phyloP scores from a whole-genome alignment of 2,888 invertebrate genomes.

The Caenorhabditis doughertyi region DNA sequence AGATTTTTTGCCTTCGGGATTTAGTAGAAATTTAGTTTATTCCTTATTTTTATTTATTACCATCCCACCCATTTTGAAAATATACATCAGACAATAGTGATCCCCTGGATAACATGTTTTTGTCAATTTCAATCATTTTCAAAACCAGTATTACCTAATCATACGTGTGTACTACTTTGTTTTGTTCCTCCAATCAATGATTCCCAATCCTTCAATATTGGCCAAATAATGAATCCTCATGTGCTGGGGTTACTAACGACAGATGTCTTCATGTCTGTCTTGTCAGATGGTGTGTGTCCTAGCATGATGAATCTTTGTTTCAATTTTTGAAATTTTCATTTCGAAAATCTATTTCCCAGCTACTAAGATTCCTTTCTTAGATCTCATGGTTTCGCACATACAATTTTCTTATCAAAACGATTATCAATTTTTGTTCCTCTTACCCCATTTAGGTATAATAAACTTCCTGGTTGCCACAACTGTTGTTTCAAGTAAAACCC shows the following conservation, averaged over 20 bases:
- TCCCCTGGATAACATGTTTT: slow-evolving; percentile 26
- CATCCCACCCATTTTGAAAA: background rate
- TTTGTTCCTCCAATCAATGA: background rate
- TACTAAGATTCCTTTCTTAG: slow-evolving; percentile 8
- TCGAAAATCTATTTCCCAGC: no score
- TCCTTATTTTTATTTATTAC: background rate
- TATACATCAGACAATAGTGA: slow-evolving; percentile 2
- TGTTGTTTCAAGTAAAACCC: slow-evolving; percentile 26
- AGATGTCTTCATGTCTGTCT: slow-evolving; percentile 13
- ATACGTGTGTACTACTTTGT: slow-evolving; percentile 10
- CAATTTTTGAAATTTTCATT: slow-evolving; percentile 6
- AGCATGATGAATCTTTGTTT: background rate
- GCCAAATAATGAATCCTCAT: slow-evolving; percentile 28
- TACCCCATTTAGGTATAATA: slow-evolving; percentile 6
- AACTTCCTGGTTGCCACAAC: slow-evolving; percentile 33
- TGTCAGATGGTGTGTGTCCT: background rate
- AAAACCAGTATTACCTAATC: slow-evolving; percentile 9
- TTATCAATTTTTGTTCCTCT: slow-evolving; percentile 8
- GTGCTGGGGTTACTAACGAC: slow-evolving; percentile 5
- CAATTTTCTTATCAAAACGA: slow-evolving; percentile 4
- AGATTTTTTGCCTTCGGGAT: no score
- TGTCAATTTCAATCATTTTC: slow-evolving; percentile 9
- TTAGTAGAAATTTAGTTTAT: background rate
- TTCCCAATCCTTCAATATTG: slow-evolving; percentile 3
- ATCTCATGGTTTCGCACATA: background rate